Conservation (phyloP, 1,140 invertebrate genomes). For the Orius insidiosus region DNA sequence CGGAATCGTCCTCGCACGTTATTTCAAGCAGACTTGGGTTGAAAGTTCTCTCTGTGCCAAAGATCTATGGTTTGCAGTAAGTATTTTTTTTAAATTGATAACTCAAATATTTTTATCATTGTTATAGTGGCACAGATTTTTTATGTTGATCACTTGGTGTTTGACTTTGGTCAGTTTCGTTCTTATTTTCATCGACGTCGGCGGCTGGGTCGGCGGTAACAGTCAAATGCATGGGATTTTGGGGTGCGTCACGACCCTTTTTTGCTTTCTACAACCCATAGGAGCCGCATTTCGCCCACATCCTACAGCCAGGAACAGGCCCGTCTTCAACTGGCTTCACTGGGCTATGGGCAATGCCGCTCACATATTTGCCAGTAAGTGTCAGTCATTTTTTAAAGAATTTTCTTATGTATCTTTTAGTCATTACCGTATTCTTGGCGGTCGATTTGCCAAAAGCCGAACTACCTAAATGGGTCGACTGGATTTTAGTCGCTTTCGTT, state of each 20-base stretch:
- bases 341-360: slow-evolving; percentile 86
- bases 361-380: slow-evolving; percentile 71
- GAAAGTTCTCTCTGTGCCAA: slow-evolving; percentile 62
- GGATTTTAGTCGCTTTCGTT: slow-evolving; percentile 73
- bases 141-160: slow-evolving; percentile 67
- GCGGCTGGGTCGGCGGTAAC: slow-evolving; percentile 47
- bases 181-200: slow-evolving; percentile 67
- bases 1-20: slow-evolving; percentile 76
- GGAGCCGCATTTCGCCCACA: slow-evolving; percentile 73
- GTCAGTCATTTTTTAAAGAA: no score
- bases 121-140: slow-evolving; percentile 73
- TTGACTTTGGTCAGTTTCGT: slow-evolving; percentile 61
- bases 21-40: slow-evolving; percentile 82
- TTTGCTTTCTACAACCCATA: slow-evolving; percentile 76
- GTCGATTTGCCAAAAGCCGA: slow-evolving; percentile 67
- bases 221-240: slow-evolving; percentile 66
- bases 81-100: slow-evolving; percentile 26
- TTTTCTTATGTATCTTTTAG: slow-evolving; percentile 45
- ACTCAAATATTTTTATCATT: no score
- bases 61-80: slow-evolving; percentile 85
- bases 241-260: slow-evolving; percentile 53
- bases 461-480: slow-evolving; percentile 69
- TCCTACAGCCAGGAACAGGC: slow-evolving; percentile 58
- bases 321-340: slow-evolving; percentile 88
- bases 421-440: slow-evolving; percentile 85